Conservation (phyloP, 1,140 invertebrate species). For the Apis florea region DNA sequence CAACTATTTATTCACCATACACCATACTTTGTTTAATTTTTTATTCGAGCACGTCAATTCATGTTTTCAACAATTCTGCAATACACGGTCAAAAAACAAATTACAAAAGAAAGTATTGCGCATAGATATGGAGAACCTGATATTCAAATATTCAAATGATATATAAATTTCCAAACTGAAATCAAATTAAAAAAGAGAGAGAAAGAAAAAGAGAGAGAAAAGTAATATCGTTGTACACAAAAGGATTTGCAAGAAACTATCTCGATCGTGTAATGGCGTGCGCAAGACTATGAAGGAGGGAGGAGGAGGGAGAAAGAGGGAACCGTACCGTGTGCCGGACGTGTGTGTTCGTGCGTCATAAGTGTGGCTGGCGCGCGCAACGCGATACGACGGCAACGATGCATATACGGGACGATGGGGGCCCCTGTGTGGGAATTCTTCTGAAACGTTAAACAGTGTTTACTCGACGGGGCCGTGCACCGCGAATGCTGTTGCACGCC, state of each 20-base stretch:
- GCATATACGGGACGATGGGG: conserved; percentile 28
- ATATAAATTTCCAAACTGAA: background rate
- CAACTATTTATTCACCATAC: no score
- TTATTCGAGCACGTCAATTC: no score
- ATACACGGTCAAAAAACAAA: no score
- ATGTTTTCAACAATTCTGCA: no score
- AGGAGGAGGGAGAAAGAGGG: conserved; percentile 35
- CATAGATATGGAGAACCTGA: no score
- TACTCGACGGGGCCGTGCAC: conserved; percentile 24
- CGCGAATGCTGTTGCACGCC: background rate
- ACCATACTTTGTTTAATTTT: no score
- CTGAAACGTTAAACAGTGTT: conserved; percentile 53
- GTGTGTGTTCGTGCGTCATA: conserved; percentile 69
- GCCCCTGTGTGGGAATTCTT: conserved; percentile 50
- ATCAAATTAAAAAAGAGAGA: background rate
- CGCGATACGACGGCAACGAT: conserved; percentile 62
- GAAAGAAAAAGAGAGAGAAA: background rate
- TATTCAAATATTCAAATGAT: no score
- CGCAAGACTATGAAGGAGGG: background rate
- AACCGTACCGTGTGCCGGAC: conserved; percentile 38
- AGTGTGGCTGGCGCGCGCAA: conserved; percentile 73
- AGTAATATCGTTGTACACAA: background rate
- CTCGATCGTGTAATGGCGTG: conserved; percentile 38
- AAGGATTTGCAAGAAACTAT: background rate
- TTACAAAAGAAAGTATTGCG: no score